These are phyloP conservation scores for Melinopterus prodromus DNA, from an alignment of 2,888 invertebrate genomes.

Conservation along the genomic window DNA sequence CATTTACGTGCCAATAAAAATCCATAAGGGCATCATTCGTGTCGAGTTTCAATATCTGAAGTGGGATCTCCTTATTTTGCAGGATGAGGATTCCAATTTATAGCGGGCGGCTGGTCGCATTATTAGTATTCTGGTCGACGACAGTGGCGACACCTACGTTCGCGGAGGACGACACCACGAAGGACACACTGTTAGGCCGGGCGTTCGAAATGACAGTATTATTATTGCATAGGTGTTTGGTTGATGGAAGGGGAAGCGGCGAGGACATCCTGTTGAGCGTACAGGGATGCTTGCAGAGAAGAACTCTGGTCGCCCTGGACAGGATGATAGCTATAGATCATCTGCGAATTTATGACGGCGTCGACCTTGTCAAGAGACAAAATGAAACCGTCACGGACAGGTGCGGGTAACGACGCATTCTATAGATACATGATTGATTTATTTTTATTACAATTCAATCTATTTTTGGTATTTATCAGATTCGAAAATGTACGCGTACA, in stretches of 20 bases:
- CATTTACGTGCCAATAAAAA: not conserved
- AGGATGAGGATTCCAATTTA: slow-evolving; percentile 15
- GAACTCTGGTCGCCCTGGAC: slow-evolving; percentile 68
- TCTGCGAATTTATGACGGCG: slow-evolving; percentile 70
- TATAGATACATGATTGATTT: not conserved
- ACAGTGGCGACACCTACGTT: slow-evolving; percentile 22
- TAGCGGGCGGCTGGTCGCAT: not conserved
- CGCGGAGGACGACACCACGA: slow-evolving; percentile 10
- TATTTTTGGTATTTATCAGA: not conserved
- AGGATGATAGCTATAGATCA: slow-evolving; percentile 67
- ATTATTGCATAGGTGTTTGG: slow-evolving; percentile 30
- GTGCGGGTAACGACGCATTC: slow-evolving; percentile 15
- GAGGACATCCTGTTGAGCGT: slow-evolving; percentile 38
- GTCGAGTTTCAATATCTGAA: not conserved
- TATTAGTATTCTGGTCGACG: slow-evolving; percentile 7
- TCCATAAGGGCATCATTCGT: not conserved
- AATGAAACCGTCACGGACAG: slow-evolving; percentile 55
- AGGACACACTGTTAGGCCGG: slow-evolving; percentile 27
- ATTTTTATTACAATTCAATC: not conserved
- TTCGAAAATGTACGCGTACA: no score
- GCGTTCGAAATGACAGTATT: slow-evolving; percentile 22
- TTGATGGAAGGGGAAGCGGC: slow-evolving; percentile 8
- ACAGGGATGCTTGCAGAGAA: slow-evolving; percentile 63
- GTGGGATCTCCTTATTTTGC: not conserved
- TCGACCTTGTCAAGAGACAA: slow-evolving; percentile 68